Evolutionary conservation across 2,113 vertebrate genomes (phyloP), one percentile per base, ranked within the genome.

Genomic region (Syngnathus typhle): DNA sequence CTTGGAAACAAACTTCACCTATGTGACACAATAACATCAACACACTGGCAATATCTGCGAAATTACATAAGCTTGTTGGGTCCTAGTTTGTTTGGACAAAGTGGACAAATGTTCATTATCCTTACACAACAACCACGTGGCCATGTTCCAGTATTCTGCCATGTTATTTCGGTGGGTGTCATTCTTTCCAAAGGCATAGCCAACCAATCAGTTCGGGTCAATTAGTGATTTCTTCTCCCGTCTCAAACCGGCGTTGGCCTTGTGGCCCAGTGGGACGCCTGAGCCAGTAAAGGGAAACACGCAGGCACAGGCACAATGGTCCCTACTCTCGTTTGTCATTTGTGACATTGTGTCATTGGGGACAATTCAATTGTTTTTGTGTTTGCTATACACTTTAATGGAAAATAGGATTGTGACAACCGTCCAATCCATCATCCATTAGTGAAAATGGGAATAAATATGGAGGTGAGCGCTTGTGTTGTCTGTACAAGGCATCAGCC

Each of bases 211-310:
- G 70, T 78, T 62, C 63, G 56, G 63, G 77, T 88, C 88, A 88
- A 83, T 91, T 88, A 87, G 88, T 79, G 77, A 87, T 85, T 89
- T 89, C 86, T 83, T 84, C 78, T 89, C 74, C 43, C 67, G 59
- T 71, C 78, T 83, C 78, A 72, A 85, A 84, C 76, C 79, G 55
- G 65, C 69, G 43, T 75, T 76, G 68, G 73, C 81, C 77, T 72
- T 52, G 76, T 77, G 69, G 74, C 77, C 67, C 65, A 62, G 23
- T 71, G 72, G 44, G 71, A 75, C 72, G 46, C 59, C 52, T 16
- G 1, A 32, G 55, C 65, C 74, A 61, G 68, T 68, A 70, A 75
- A 73, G 58, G 46, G 12, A 44, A 13, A 4, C 12, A 16, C n/a
- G n/a, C n/a, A n/a, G n/a, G n/a, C 60, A 72, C 27, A 75, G 71